phyloP scores from a whole-genome alignment of 2,113 vertebrate genomes.

The Mionectes macconnelli region DNA sequence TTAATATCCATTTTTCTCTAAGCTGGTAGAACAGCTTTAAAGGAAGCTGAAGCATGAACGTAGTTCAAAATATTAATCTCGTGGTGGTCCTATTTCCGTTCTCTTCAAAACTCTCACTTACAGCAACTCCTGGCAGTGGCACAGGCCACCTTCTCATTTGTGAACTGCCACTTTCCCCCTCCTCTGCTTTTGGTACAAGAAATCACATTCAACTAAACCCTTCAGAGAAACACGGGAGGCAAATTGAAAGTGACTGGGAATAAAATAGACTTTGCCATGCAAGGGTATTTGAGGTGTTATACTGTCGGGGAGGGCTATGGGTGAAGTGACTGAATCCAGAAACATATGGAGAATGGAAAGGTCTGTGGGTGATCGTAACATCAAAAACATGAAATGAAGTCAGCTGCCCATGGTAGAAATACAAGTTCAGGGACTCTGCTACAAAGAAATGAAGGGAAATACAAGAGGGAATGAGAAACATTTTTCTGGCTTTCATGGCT shows the following conservation, averaged over 20 bases:
- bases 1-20: not conserved
- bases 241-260: slow-evolving; percentile 63
- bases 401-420: not conserved
- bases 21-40: not conserved
- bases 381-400: slow-evolving; percentile 30
- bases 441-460: slow-evolving; percentile 2
- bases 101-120: not conserved
- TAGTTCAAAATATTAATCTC: not conserved
- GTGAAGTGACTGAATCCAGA: slow-evolving; percentile 31
- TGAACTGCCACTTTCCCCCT: not conserved
- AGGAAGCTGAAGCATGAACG: not conserved
- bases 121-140: not conserved
- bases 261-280: not conserved
- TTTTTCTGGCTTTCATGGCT: not conserved
- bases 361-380: slow-evolving; percentile 22
- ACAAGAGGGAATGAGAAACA: not conserved
- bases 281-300: not conserved
- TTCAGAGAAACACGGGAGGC: not conserved
- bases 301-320: not conserved
- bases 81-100: not conserved
- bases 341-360: not conserved
- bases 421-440: not conserved
- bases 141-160: not conserved
- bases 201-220: slow-evolving; percentile 43
- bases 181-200: slow-evolving; percentile 18